A percentile compares a stretch with the other conserved stretches of the same genome.
phyloP scores from a whole-genome alignment of 2,888 invertebrate species.

The Drosophila quinaria region DNA sequence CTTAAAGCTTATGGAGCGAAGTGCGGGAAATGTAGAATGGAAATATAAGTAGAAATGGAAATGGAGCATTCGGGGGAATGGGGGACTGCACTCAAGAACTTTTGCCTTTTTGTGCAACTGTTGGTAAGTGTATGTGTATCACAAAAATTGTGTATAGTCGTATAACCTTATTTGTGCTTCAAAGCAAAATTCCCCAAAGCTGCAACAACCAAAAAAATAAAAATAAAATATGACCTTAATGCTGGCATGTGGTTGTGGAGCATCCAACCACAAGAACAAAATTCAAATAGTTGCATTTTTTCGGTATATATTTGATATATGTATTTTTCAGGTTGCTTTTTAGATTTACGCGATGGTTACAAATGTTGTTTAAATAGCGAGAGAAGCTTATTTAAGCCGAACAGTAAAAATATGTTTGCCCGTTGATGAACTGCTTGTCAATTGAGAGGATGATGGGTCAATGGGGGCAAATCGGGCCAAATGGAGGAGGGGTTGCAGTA shows the following conservation, averaged over 20 bases:
- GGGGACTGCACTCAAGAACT: constrained; percentile 49
- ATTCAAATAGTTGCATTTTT: constrained; percentile 8
- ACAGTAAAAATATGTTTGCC: background rate
- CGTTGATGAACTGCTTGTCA: background rate
- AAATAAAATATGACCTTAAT: constrained; percentile 15
- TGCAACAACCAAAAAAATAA: background rate
- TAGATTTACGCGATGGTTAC: background rate
- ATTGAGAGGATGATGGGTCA: background rate
- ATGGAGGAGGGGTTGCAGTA: background rate
- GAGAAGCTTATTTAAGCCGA: constrained; percentile 1
- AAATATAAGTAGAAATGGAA: background rate
- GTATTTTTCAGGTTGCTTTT: constrained; percentile 2
- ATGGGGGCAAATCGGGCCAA: background rate
- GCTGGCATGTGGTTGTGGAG: constrained; percentile 22
- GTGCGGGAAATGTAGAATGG: constrained; percentile 42
- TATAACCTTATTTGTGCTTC: constrained; percentile 37
- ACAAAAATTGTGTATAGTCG: constrained; percentile 24
- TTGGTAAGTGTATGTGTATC: constrained; percentile 47
- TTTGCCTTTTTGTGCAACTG: constrained; percentile 57
- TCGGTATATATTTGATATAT: background rate
- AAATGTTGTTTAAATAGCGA: constrained; percentile 2
- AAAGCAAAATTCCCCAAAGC: constrained; percentile 34
- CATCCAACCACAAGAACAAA: constrained; percentile 1
- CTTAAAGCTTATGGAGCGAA: constrained; percentile 33
- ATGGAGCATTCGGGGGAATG: background rate